These are phyloP conservation scores for Onychorhynchus coronatus DNA, from an alignment of 2,113 vertebrate genomes.

Conservation along the genomic window DNA sequence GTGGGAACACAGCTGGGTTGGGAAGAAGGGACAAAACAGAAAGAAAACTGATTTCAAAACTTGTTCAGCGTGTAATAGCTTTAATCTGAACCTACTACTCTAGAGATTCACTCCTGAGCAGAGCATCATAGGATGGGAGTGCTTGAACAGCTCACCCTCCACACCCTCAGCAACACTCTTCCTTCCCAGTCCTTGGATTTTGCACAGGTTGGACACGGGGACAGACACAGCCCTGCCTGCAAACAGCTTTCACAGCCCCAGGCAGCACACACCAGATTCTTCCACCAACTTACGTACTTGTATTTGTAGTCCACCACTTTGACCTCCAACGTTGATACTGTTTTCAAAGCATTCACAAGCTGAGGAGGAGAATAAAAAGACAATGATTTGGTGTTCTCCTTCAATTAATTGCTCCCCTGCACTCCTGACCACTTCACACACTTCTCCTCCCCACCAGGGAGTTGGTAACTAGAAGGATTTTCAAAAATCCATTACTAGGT, in stretches of 20 bases:
- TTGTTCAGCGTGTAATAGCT: not conserved
- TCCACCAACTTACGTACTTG: slow-evolving; percentile 78
- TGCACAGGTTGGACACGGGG: not conserved
- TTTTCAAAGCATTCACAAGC: slow-evolving; percentile 92
- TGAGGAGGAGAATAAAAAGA: slow-evolving; percentile 65
- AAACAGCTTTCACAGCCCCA: not conserved
- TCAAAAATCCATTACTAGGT: not conserved
- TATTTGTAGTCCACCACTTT: slow-evolving; percentile 95
- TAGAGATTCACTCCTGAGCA: not conserved
- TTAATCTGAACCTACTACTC: not conserved
- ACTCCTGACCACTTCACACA: not conserved
- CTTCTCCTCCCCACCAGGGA: not conserved
- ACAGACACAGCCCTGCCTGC: not conserved
- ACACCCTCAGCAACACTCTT: not conserved
- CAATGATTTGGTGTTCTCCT: not conserved
- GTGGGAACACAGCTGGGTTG: not conserved
- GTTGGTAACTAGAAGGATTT: not conserved
- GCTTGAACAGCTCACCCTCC: not conserved
- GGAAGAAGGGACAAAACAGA: not conserved
- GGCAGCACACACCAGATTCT: not conserved
- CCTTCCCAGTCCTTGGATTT: not conserved
- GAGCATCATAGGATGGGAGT: not conserved
- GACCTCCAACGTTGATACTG: slow-evolving; percentile 86
- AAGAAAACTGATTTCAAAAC: not conserved
- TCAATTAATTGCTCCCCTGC: not conserved